Conservation (phyloP, 2,113 vertebrate genomes). For the Struthio camelus region DNA sequence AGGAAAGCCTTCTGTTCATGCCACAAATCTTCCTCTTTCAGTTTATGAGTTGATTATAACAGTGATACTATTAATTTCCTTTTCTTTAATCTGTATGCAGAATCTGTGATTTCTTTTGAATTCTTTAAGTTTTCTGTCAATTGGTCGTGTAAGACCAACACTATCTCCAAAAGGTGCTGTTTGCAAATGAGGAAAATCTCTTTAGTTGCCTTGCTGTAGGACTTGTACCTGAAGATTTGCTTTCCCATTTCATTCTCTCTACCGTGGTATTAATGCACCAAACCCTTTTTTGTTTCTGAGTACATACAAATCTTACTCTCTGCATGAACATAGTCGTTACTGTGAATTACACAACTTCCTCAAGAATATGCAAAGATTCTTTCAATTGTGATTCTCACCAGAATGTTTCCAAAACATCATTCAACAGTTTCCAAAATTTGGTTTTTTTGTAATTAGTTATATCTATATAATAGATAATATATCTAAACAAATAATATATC, state of each 20-base stretch:
- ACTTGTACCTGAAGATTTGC: neutral
- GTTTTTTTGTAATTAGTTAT: neutral
- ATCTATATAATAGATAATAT: too few species aligned
- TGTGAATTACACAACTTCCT: neutral
- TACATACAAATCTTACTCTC: neutral
- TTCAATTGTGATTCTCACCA: neutral
- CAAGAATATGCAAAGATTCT: neutral
- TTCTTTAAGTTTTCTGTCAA: neutral
- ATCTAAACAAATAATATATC: too few species aligned
- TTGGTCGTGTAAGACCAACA: neutral
- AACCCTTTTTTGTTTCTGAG: neutral
- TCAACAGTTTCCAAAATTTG: neutral
- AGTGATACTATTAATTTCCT: neutral
- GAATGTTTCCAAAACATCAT: neutral
- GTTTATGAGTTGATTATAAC: neutral
- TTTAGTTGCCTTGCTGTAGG: neutral
- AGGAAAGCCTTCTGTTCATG: neutral
- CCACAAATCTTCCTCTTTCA: neutral
- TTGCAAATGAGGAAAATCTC: neutral
- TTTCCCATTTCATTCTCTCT: neutral
- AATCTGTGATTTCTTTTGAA: neutral
- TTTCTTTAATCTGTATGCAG: neutral
- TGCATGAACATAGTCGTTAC: neutral
- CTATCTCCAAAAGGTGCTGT: neutral
- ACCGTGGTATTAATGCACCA: fast-evolving